Evolutionary conservation across 2,113 vertebrate genomes (phyloP).

Genomic region (Leiothrix lutea): DNA sequence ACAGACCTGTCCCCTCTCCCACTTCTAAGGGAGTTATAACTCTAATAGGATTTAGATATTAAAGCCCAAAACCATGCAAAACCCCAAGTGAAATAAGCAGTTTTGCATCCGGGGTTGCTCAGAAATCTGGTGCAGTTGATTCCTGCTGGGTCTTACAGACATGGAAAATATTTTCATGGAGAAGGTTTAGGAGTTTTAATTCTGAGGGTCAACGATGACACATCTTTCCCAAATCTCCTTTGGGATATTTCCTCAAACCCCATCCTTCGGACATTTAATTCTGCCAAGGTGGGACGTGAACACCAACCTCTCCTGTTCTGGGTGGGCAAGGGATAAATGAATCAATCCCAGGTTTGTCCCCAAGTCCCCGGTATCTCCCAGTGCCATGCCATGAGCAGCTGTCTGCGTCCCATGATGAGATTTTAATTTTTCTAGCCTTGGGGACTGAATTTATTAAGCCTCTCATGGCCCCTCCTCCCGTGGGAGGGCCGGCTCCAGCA

Average conservation of each 20-base stretch:
- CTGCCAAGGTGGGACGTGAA: background rate
- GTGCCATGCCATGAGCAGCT: background rate
- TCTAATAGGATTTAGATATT: slow-evolving; percentile 60
- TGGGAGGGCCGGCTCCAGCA: slow-evolving; percentile 40
- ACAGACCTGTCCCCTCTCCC: background rate
- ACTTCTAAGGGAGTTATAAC: background rate
- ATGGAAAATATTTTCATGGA: background rate
- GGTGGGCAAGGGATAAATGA: background rate
- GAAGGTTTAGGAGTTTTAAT: background rate
- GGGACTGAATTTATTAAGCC: slow-evolving; percentile 1
- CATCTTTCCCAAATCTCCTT: background rate
- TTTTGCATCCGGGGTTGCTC: background rate
- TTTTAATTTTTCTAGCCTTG: slow-evolving; percentile 6
- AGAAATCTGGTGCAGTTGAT: background rate
- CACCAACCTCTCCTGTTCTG: background rate
- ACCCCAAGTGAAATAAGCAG: background rate
- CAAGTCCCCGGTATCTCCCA: fast-evolving
- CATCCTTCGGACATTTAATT: background rate
- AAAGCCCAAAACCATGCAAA: background rate
- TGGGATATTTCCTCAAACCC: background rate
- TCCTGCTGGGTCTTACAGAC: background rate
- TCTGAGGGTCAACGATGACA: fast-evolving
- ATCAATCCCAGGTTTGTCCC: background rate
- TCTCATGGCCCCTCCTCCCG: slow-evolving; percentile 42
- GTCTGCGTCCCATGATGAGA: background rate